These are phyloP conservation scores for Ficedula albicollis DNA, from an alignment of 2,797 vertebrate genomes.

Conservation along the genomic window DNA sequence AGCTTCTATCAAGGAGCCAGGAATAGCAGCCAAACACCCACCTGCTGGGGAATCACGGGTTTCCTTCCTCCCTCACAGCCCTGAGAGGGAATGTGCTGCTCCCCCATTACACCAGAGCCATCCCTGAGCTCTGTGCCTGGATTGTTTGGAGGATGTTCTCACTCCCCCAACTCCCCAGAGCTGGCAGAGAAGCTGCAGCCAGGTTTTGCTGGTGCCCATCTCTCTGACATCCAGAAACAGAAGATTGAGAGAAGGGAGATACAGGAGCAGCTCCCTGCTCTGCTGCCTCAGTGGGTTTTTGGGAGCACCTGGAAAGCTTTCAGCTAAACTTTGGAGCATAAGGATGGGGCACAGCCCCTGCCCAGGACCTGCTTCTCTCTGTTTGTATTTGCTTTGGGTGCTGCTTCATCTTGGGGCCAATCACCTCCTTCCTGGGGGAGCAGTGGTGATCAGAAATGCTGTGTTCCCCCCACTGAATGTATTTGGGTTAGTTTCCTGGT, in stretches of 20 bases:
- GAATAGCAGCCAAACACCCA: background rate
- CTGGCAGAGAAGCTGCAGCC: background rate
- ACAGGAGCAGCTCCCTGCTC: background rate
- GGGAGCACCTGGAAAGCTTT: background rate
- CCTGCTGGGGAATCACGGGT: background rate
- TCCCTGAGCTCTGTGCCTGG: background rate
- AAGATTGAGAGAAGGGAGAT: background rate
- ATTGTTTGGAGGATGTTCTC: background rate
- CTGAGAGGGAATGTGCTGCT: background rate
- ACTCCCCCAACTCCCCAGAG: fast-evolving
- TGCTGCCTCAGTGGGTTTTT: background rate
- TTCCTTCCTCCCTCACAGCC: background rate
- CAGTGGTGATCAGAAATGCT: background rate
- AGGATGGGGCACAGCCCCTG: background rate
- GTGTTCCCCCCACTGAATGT: fast-evolving
- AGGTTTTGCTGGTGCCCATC: background rate
- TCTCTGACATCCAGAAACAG: background rate
- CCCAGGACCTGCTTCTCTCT: background rate
- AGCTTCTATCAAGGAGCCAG: background rate
- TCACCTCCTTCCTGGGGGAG: background rate
- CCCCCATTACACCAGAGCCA: too few species aligned
- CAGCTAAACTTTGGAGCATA: fast-evolving
- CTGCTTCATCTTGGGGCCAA: fast-evolving
- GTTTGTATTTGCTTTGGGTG: background rate
- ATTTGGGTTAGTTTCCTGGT: background rate